Evolutionary conservation across 2,113 vertebrate species (phyloP), one percentile per base, ranked within the genome.

Genomic region (Cranoglanis bouderius): DNA sequence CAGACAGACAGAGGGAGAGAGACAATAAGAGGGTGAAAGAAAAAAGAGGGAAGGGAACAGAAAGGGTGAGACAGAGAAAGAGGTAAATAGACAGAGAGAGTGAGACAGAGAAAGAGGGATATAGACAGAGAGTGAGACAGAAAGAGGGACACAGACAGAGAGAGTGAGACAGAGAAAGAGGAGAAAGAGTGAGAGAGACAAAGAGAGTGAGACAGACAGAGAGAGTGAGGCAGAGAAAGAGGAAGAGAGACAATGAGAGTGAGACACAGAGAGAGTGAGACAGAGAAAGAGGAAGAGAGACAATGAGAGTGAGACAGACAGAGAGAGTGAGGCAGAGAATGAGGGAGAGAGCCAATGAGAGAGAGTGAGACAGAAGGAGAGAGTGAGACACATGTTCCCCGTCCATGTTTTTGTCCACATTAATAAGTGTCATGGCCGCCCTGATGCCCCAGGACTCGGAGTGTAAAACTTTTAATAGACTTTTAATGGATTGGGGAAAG

Each of bases 401-500:
- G 35, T 43, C 46, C 26, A 18, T 81, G 49, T 18, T 81, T 57
- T 63, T 29, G 40, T 67, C 82, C 29, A 81, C 82, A 77, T 75
- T 86, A 85, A 84, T 43, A n/a, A 1, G 29, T 67, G 59, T 85
- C 40, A 67, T 85, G 83, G 61, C 63, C 2, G 26, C 63, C 43
- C 21, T 12, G 38, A 6, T 24, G 63, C 63, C n/a, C 29, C n/a
- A 2, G 46, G 63, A 67, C 84, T 85, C 46, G 0, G 53, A 4
- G 80, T 85, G 18, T 85, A 35, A 85, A 51, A 70, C 29, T 85
- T 70, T 85, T 72, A 85, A 55, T 72, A 51, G 63, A 85, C 2
- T 85, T 85, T 53, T 72, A 72, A 72, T 85, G 46, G 65, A 53
- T 12, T 70, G 84, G 32, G 19, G 63, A n/a, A 21, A 70, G 29